A percentile compares a stretch with the other conserved stretches of the same genome.
Conservation (phyloP, 2,888 invertebrate genomes). For the Watsonalla cultraria region DNA sequence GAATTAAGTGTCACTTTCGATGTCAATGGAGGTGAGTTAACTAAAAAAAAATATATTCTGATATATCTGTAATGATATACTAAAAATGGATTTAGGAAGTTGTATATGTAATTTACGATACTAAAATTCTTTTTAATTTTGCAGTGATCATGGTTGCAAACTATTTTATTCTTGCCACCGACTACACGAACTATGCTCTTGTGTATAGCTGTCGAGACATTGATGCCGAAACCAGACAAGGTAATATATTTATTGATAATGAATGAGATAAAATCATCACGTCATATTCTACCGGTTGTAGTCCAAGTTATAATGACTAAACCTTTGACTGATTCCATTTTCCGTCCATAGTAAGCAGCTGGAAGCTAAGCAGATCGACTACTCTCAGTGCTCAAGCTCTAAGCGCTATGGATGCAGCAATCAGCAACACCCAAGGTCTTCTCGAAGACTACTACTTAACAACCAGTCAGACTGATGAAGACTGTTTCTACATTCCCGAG, state of each 20-base stretch:
- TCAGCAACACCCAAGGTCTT: constrained; percentile 52
- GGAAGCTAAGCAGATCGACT: constrained; percentile 52
- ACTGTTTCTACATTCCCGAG: constrained; percentile 60
- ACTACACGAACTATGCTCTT: constrained; percentile 52
- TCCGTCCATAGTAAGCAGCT: constrained; percentile 49
- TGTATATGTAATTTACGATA: background rate
- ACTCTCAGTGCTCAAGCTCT: constrained; percentile 29
- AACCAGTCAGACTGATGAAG: constrained; percentile 49
- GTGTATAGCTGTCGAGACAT: constrained; percentile 54
- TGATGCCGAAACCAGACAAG: constrained; percentile 36
- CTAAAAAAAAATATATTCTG: too few species aligned
- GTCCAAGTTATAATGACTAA: background rate
- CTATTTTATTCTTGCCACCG: constrained; percentile 55
- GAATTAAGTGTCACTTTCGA: constrained; percentile 75
- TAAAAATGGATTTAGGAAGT: background rate
- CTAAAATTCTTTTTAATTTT: constrained; percentile 13
- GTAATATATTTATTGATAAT: constrained; percentile 28
- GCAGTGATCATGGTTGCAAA: constrained; percentile 30
- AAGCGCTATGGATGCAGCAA: constrained; percentile 29
- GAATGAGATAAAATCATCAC: background rate
- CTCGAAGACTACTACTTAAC: constrained; percentile 38
- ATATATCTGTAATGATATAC: too few species aligned
- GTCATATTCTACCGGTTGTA: constrained; percentile 1
- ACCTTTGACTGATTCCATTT: constrained; percentile 1
- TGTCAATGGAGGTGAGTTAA: constrained; percentile 62